Percentiles rank a stretch among this genome's conserved stretches.
phyloP scores from a whole-genome alignment of 1,140 invertebrate species.

The Globodera rostochiensis region DNA sequence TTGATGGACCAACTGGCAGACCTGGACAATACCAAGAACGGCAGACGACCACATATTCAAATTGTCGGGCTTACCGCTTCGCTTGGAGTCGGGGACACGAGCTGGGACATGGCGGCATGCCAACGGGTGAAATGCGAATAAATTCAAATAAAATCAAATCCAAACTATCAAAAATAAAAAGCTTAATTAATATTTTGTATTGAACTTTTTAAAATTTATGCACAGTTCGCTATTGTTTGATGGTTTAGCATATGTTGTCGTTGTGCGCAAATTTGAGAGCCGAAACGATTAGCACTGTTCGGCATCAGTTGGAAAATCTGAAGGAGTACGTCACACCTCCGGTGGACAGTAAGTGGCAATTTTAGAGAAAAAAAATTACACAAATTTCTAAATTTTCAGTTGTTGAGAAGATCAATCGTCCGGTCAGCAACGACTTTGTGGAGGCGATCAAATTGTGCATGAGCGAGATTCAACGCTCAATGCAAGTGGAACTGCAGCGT shows the following conservation, averaged over 20 bases:
- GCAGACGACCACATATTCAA: conserved; percentile 27
- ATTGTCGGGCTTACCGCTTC: conserved; percentile 56
- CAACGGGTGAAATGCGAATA: not conserved
- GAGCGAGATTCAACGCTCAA: conserved; percentile 32
- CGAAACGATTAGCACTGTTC: conserved; percentile 42
- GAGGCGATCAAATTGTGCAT: conserved; percentile 31
- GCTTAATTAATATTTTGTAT: conserved; percentile 12
- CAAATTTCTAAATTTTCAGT: conserved; percentile 22
- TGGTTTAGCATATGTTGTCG: conserved; percentile 38
- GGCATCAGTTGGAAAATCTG: conserved; percentile 41
- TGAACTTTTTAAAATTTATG: not conserved
- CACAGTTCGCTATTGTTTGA: not conserved
- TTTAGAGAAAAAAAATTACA: conserved; percentile 13
- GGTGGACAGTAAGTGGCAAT: conserved; percentile 31
- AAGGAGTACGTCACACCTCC: conserved; percentile 30
- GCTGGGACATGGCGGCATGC: conserved; percentile 23
- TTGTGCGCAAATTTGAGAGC: conserved; percentile 38
- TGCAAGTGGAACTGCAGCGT: conserved; percentile 12
- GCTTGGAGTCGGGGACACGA: conserved; percentile 44
- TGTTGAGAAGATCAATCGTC: conserved; percentile 31
- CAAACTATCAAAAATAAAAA: not conserved
- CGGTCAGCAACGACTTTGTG: conserved; percentile 24
- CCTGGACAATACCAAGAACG: not conserved
- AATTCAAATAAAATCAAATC: not conserved
- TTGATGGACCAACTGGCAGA: conserved; percentile 44